Conservation (phyloP, 2,888 invertebrate species). For the Petrolisthes cinctipes region DNA sequence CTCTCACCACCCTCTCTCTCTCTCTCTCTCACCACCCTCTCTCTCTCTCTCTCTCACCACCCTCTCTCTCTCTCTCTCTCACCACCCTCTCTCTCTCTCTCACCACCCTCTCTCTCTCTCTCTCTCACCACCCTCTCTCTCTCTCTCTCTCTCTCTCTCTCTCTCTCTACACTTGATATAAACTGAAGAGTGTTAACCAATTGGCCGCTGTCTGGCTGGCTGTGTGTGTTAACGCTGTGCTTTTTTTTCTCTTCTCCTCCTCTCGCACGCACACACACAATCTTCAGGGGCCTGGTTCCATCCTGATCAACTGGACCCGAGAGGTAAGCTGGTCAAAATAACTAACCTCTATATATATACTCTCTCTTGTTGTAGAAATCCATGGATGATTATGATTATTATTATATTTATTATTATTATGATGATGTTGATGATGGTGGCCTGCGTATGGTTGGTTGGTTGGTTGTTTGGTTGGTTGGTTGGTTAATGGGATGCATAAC, state of each 20-base stretch:
- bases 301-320: slow-evolving; percentile 57
- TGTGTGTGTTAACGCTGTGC: slow-evolving; percentile 43
- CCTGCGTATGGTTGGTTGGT: too few species aligned
- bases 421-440: too few species aligned
- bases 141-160: slow-evolving; percentile 3
- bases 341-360: neutral
- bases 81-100: neutral
- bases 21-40: too few species aligned
- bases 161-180: neutral
- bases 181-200: neutral
- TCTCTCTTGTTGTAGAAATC: neutral
- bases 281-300: slow-evolving; percentile 62
- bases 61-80: neutral
- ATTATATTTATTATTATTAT: neutral
- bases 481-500: too few species aligned
- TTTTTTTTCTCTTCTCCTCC: slow-evolving; percentile 29
- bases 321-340: slow-evolving; percentile 47
- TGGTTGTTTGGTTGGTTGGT: too few species aligned
- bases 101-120: too few species aligned
- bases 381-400: neutral
- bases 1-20: neutral
- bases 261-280: slow-evolving; percentile 35
- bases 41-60: neutral
- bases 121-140: neutral
- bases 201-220: neutral